phyloP scores from a whole-genome alignment of 2,113 vertebrate genomes.

The zebrafish (Danio rerio) region DNA sequence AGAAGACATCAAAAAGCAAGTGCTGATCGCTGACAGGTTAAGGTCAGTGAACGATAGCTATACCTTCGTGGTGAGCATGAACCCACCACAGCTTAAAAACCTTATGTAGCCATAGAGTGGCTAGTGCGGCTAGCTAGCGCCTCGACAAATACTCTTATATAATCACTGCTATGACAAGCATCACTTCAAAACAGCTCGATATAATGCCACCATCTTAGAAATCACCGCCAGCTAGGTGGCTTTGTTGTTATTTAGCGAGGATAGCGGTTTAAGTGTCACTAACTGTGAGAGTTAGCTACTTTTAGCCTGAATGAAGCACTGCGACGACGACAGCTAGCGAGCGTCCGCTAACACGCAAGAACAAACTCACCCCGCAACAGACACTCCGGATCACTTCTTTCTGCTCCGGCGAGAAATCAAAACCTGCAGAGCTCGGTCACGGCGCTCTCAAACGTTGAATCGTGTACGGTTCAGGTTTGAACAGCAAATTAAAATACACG shows the following conservation, averaged over 20 bases:
- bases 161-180: slow-evolving; percentile 7
- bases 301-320: slow-evolving; percentile 4
- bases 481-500: slow-evolving; percentile 32
- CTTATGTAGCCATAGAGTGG: slow-evolving; percentile 3
- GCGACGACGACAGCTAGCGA: slow-evolving; percentile 10
- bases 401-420: neutral
- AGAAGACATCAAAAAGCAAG: neutral
- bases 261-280: neutral
- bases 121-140: slow-evolving; percentile 23
- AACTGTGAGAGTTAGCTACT: slow-evolving; percentile 10
- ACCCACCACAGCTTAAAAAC: neutral
- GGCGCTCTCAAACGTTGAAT: neutral
- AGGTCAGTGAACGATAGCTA: neutral
- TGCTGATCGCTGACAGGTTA: neutral
- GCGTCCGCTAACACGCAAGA: slow-evolving; percentile 37
- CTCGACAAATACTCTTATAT: slow-evolving; percentile 37
- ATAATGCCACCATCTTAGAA: neutral
- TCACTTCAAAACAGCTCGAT: neutral
- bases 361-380: slow-evolving; percentile 57
- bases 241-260: neutral
- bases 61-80: neutral
- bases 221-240: neutral
- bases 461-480: neutral
- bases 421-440: neutral
- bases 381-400: slow-evolving; percentile 43